These are phyloP conservation scores for Ashinkailepas kermadecensis DNA, from an alignment of 2,888 invertebrate species.

Conservation along the genomic window DNA sequence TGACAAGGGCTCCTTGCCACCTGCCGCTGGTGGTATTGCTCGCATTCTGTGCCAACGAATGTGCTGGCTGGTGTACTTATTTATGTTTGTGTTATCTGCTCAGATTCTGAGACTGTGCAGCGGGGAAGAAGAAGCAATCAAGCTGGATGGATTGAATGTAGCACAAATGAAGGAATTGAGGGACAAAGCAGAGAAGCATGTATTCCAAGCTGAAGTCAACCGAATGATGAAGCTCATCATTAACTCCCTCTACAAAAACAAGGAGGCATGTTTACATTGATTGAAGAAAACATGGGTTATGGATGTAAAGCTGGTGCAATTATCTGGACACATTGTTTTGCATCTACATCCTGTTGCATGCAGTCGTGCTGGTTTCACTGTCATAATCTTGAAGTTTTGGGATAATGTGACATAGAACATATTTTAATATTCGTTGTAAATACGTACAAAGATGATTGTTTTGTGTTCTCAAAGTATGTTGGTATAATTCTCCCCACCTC, in stretches of 20 bases:
- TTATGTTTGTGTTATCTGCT: constrained; percentile 7
- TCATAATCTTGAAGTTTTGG: too few species aligned
- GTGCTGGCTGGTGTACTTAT: neutral
- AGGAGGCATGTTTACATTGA: constrained; percentile 59
- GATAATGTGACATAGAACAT: too few species aligned
- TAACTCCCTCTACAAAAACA: constrained; percentile 97
- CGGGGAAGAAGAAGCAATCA: constrained; percentile 96
- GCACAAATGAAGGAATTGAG: constrained; percentile 86
- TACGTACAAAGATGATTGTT: too few species aligned
- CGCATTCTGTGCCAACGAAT: neutral
- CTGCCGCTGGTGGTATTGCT: neutral
- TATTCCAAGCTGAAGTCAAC: constrained; percentile 87
- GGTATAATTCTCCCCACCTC: too few species aligned
- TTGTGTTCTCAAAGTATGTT: too few species aligned
- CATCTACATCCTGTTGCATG: too few species aligned
- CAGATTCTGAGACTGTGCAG: constrained; percentile 47
- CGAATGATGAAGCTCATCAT: constrained; percentile 99
- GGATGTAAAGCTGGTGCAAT: too few species aligned
- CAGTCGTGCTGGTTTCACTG: too few species aligned
- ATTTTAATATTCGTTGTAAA: too few species aligned
- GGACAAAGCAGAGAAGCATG: constrained; percentile 76
- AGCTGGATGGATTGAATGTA: constrained; percentile 87
- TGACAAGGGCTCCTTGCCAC: too few species aligned
- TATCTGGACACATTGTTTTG: too few species aligned
- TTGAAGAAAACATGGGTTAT: too few species aligned